Base-by-base conservation (phyloP, 2,888 invertebrate species). In the Drosophila kambysellisi region DNA sequence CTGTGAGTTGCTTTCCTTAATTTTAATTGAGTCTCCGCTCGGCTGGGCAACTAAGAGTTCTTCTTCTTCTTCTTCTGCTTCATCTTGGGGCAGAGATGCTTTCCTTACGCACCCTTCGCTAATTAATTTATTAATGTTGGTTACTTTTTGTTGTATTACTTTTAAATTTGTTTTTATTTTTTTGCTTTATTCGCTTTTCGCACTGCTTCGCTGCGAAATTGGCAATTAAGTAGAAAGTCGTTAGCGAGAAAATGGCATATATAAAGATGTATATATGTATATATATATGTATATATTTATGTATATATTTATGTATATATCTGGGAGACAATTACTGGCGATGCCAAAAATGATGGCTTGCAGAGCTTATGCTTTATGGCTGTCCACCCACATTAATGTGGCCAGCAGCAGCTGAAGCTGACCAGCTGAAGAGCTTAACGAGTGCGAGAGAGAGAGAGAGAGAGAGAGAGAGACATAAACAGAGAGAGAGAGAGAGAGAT, bases 121-220 rank as follows among this genome's bases (percentile, higher is more conserved):
- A 84, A 84, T 89, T 88, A 84, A 89, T 88, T 85, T 89, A 85
- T 89, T 80, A 88, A 82, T 88, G 85, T 74, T 78, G 73, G 67
- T 61, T 66, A 75, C 76, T 72, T 79, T 84, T 71, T 56, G 29
- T 43, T 60, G 58, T 41, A 43, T 75, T 75, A 54, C 43, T 54
- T 79, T 48, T 53, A 56, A 46, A 46, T 46, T 46, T 25, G 20
- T 60, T 77, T 35, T 33, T n/a, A 35, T 35, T 9, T 30, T 20
- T 33, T 32, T 15, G 12, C 35, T 20, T 37, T 54, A 32, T 25
- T 25, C 7, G 25, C 37, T n/a, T 20, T 59, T 50, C 11, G 30
- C 50, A 15, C 53, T 50, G 30, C 20, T 48, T 9, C 54, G 37
- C 70, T 68, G 15, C 17, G 72, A 89, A 88, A 86, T 88, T 86